Evolutionary conservation across 2,888 invertebrate species (phyloP), one percentile per base, ranked within the genome.

Genomic region (Cacoxenus indagator): DNA sequence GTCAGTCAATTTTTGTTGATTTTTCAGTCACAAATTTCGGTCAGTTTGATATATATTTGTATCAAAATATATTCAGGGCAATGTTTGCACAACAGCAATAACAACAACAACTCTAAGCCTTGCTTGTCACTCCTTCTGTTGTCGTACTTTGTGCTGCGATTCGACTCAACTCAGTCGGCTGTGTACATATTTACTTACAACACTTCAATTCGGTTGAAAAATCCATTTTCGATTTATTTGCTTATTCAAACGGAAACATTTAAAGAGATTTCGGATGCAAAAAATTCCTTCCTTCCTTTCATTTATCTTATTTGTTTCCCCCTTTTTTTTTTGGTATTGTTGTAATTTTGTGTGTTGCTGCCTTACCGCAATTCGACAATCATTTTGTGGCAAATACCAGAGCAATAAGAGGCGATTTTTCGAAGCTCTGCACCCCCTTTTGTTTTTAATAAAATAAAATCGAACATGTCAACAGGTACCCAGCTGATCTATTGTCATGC

Each of bases 241-340:
- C 78, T 82, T 84, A 83, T 84, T 81, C 82, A 79, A 80, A 78
- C 83, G 83, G 82, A 84, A 83, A 80, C 83, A 83, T 78, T 83
- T 84, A 82, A 84, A 83, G 83, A 82, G 82, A 82, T 83, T 83
- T 82, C 81, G 81, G 81, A 82, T 82, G 83, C 80, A 80, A 82
- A 82, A 81, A 45, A 57, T 57, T 73, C 70, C 65, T 65, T 31
- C 17, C 22, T 61, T 48, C 37, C 66, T 27, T 67, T 69, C 19
- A 19, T 27, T 55, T 66, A 66, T 59, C 26, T 57, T 31, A 14
- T 55, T 55, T 19, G 29, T 65, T 29, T 67, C 61, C 22, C 6
- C 37, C 14, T 61, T 59, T 69, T 27, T 62, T 5, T 17, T 55
- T 48, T 65, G 29, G 8, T n/a, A 9, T 59, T 69, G 27, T 57